Evolutionary conservation across 2,797 vertebrate species (phyloP).

Genomic region (Sibirionetta formosa): DNA sequence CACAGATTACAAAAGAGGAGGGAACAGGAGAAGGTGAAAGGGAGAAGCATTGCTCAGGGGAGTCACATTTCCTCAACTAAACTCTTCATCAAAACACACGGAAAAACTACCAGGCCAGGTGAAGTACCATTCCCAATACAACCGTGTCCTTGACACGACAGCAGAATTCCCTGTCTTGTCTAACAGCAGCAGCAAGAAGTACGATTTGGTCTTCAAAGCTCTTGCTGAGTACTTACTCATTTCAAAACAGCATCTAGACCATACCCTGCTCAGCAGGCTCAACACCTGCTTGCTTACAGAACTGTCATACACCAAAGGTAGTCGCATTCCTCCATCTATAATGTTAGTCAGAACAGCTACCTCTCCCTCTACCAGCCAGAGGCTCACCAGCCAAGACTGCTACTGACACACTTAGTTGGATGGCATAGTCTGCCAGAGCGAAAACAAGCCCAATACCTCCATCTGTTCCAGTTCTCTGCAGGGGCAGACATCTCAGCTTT

Average conservation of each 20-base stretch:
- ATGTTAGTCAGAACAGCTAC: background rate
- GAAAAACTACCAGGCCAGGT: background rate
- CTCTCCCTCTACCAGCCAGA: background rate
- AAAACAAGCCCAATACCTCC: conserved; percentile 59
- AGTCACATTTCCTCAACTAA: background rate
- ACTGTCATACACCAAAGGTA: background rate
- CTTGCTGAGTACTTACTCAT: background rate
- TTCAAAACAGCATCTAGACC: background rate
- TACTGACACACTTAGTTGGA: background rate
- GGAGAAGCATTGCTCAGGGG: background rate
- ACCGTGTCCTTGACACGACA: background rate
- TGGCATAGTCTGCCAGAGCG: background rate
- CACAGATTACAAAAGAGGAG: too few species aligned
- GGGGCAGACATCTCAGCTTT: background rate
- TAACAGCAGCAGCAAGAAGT: background rate
- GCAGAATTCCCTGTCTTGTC: background rate
- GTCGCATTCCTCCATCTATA: background rate
- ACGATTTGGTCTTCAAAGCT: background rate
- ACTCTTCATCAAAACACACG: background rate
- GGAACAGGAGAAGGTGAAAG: background rate
- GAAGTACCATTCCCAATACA: background rate
- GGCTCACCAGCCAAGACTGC: background rate
- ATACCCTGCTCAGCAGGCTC: background rate
- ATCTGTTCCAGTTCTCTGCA: conserved; percentile 37
- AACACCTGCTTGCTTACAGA: background rate